Evolutionary conservation across 2,888 invertebrate species (phyloP).

Genomic region (Eilema griseolum): DNA sequence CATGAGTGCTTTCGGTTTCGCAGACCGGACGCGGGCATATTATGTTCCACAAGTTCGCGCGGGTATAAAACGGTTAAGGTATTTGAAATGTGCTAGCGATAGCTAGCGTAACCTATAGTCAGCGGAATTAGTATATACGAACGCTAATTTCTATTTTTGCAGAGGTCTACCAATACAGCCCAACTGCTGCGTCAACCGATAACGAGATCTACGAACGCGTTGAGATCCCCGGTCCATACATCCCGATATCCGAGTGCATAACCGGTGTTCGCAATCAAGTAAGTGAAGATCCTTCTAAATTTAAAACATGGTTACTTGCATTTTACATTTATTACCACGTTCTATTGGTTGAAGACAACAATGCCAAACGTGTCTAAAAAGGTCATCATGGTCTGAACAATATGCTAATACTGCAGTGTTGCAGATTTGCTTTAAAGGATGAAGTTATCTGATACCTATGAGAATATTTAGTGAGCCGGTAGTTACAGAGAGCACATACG

Average conservation of each 20-base stretch:
- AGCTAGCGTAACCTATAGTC: neutral
- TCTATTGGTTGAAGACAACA: neutral
- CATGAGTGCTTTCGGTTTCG: neutral
- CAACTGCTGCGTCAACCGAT: constrained; percentile 45
- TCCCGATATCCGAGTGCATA: constrained; percentile 96
- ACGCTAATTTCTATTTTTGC: constrained; percentile 42
- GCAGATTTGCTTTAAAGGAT: constrained; percentile 20
- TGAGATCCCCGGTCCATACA: constrained; percentile 91
- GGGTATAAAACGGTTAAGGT: neutral
- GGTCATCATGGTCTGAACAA: constrained; percentile 11
- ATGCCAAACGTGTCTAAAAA: constrained; percentile 9
- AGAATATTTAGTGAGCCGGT: constrained; percentile 11
- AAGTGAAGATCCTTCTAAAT: constrained; percentile 25
- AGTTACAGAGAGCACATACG: neutral
- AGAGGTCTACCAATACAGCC: constrained; percentile 64
- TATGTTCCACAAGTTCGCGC: neutral
- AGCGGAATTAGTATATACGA: neutral
- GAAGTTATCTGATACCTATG: constrained; percentile 23
- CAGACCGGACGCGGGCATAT: neutral
- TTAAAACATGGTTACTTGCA: neutral
- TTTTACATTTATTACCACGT: neutral
- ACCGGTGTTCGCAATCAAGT: constrained; percentile 90
- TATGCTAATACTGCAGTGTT: constrained; percentile 17
- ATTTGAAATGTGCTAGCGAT: neutral
- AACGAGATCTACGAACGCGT: constrained; percentile 61